phyloP scores from a whole-genome alignment of 1,140 invertebrate genomes.

The Procambarus virginalis region DNA sequence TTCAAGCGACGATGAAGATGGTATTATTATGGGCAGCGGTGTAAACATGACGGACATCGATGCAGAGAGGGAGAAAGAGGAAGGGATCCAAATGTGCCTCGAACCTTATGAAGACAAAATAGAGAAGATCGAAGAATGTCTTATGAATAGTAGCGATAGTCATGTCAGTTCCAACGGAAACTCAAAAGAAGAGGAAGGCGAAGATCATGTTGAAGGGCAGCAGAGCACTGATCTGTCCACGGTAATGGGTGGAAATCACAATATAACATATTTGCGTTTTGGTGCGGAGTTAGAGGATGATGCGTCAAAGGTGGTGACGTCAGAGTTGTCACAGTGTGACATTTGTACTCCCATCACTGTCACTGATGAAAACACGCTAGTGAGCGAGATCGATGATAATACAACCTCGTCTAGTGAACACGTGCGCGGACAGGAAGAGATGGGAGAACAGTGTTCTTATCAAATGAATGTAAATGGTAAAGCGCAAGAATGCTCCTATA shows the following conservation, averaged over 20 bases:
- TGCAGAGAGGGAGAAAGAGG: constrained; percentile 53
- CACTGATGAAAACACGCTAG: constrained; percentile 26
- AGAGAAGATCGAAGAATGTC: constrained; percentile 53
- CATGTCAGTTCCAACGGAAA: constrained; percentile 4
- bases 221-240: constrained; percentile 33
- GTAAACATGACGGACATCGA: constrained; percentile 58
- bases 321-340: constrained; percentile 35
- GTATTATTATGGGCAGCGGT: constrained; percentile 40
- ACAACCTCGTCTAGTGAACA: not conserved
- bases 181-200: not conserved
- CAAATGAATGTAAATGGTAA: not conserved
- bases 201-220: not conserved
- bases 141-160: constrained; percentile 53
- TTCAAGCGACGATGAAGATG: constrained; percentile 51
- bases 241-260: constrained; percentile 51
- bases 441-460: not conserved
- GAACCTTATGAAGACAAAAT: constrained; percentile 57
- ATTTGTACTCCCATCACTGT: not conserved
- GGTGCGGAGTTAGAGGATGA: constrained; percentile 47
- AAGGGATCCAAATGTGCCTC: constrained; percentile 56
- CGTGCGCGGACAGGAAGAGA: not conserved
- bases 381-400: constrained; percentile 40
- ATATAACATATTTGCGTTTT: constrained; percentile 55
- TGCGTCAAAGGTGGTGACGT: constrained; percentile 30
- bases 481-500: not conserved